Evolutionary conservation across 2,888 invertebrate species (phyloP), one percentile per base, ranked within the genome.

Genomic region (Conistra vaccinii): DNA sequence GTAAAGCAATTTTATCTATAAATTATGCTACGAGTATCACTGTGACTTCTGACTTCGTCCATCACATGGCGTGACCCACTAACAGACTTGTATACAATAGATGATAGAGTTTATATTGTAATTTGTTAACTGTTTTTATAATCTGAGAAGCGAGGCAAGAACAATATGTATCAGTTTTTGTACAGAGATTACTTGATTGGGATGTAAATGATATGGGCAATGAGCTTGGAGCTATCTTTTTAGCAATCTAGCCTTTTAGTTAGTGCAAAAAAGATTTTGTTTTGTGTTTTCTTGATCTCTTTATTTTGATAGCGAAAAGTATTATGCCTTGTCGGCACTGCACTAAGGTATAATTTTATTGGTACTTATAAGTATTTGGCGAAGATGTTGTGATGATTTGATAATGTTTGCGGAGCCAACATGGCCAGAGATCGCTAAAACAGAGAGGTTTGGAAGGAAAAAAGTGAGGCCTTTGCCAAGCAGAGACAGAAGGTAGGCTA

Each of bases 51-150:
- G n/a, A n/a, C n/a, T n/a, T n/a, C n/a, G n/a, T n/a, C n/a, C n/a
- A n/a, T n/a, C n/a, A n/a, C n/a, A n/a, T n/a, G n/a, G 0, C 26
- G 0, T 81, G 85, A 80, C 82, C 84, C 66, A 84, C 61, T 84
- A 60, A 3, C 20, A 45, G 7, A n/a, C 14, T 23, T 20, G 45
- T 35, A 69, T 53, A 83, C 81, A 85, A 85, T 83, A 60, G 72
- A 76, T 39, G 45, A 26, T 67, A 51, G 4, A 80, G 58, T 70
- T 80, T 42, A 84, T 67, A 72, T 55, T 66, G 76, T 76, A 76
- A 72, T 72, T 57, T n/a, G 39, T 62, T 53, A 67, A 67, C 61
- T 51, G 55, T 1, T 51, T 62, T 42, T 35, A 76, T 29, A 32
- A 62, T 42, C 57, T 72, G 71, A 66, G 76, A 79, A 67, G 58